Percentiles rank a stretch among this genome's conserved stretches.
Conservation (phyloP, 2,888 invertebrate genomes). For the Tipula lateralis region DNA sequence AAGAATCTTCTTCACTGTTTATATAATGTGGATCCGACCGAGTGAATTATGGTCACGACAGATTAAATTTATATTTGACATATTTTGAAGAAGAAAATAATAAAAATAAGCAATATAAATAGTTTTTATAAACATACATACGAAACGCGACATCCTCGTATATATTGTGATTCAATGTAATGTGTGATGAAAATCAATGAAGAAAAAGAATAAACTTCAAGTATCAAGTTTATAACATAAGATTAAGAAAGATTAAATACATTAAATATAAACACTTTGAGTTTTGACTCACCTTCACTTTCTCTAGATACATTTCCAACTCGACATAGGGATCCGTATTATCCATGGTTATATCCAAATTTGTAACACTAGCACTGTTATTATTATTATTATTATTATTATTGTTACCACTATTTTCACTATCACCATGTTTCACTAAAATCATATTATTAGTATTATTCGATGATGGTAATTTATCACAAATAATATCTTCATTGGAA, state of each 20-base stretch:
- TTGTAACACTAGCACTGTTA: conserved; percentile 12
- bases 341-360: conserved; percentile 19
- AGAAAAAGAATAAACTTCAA: not conserved
- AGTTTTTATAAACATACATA: not conserved
- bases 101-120: conserved; percentile 1
- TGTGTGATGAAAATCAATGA: not conserved
- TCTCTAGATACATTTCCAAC: conserved; percentile 47
- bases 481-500: not conserved
- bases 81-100: not conserved
- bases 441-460: not conserved
- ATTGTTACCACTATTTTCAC: conserved; percentile 29
- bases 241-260: conserved; percentile 12
- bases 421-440: conserved; percentile 24
- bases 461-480: conserved; percentile 11
- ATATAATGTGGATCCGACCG: conserved; percentile 26
- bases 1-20: not conserved
- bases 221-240: not conserved
- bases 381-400: conserved; percentile 27
- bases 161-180: not conserved
- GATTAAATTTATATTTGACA: conserved; percentile 26
- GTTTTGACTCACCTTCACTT: conserved; percentile 45
- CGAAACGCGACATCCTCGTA: not conserved
- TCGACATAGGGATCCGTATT: conserved; percentile 45
- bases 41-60: conserved; percentile 28
- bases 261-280: not conserved